These are phyloP conservation scores for Gallinago jamesoni DNA, from an alignment of 2,113 vertebrate genomes.

Conservation along the genomic window DNA sequence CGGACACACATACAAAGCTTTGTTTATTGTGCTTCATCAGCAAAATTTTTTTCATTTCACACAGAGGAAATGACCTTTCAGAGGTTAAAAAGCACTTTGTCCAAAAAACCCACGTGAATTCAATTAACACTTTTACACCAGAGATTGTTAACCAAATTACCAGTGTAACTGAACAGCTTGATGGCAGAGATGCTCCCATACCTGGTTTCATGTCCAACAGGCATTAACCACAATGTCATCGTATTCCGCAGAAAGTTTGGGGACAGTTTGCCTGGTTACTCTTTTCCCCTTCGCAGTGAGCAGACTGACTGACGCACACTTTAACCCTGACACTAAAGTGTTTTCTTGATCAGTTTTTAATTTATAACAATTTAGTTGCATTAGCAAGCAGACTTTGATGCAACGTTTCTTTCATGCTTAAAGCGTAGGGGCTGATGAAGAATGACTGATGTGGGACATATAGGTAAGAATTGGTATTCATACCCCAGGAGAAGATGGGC, in stretches of 20 bases:
- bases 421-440: neutral
- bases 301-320: neutral
- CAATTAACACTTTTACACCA: neutral
- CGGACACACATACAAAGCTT: neutral
- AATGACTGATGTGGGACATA: neutral
- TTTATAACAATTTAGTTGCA: neutral
- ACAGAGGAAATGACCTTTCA: conserved; percentile 4
- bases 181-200: neutral
- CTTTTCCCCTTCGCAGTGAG: neutral
- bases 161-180: neutral
- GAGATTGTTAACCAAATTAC: neutral
- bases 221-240: accelerated
- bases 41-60: neutral
- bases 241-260: neutral
- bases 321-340: neutral
- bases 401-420: neutral
- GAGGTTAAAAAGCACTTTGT: neutral
- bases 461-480: neutral
- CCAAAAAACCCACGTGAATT: neutral
- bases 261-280: neutral
- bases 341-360: neutral
- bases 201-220: neutral
- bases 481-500: neutral
- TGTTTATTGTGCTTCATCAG: neutral
- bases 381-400: neutral